Evolutionary conservation across 2,113 vertebrate genomes (phyloP).

Genomic region (Lichenostomus cassidix): DNA sequence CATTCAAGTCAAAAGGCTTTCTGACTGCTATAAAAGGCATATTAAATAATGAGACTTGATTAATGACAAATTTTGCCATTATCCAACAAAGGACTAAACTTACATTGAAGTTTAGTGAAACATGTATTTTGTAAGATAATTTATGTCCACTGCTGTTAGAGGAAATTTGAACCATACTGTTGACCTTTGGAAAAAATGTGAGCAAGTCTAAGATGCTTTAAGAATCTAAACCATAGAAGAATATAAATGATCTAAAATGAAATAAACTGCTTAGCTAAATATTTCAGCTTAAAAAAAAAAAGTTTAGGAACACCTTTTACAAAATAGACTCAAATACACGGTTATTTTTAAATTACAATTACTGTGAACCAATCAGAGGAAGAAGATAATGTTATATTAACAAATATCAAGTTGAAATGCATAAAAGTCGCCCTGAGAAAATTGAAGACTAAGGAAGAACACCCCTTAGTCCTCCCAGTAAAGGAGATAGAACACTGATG

Average conservation of each 20-base stretch:
- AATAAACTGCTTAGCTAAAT: neutral
- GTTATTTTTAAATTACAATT: neutral
- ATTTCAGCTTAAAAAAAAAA: neutral
- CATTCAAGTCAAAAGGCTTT: neutral
- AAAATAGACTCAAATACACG: neutral
- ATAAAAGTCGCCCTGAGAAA: neutral
- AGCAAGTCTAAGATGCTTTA: neutral
- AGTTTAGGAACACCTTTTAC: fast-evolving
- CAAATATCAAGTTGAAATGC: neutral
- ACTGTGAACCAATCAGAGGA: neutral
- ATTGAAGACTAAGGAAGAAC: neutral
- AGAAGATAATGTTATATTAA: neutral
- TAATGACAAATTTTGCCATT: neutral
- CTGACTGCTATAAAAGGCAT: neutral
- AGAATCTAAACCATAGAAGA: neutral
- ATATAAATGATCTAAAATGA: neutral
- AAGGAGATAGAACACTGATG: neutral
- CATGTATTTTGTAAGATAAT: neutral
- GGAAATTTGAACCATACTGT: neutral
- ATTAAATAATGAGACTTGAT: neutral
- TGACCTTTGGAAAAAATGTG: neutral
- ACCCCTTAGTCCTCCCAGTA: fast-evolving
- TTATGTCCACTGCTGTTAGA: neutral
- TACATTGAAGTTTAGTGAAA: neutral
- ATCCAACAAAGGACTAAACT: neutral